phyloP scores from a whole-genome alignment of 2,113 vertebrate species.

The Archilochus colubris region DNA sequence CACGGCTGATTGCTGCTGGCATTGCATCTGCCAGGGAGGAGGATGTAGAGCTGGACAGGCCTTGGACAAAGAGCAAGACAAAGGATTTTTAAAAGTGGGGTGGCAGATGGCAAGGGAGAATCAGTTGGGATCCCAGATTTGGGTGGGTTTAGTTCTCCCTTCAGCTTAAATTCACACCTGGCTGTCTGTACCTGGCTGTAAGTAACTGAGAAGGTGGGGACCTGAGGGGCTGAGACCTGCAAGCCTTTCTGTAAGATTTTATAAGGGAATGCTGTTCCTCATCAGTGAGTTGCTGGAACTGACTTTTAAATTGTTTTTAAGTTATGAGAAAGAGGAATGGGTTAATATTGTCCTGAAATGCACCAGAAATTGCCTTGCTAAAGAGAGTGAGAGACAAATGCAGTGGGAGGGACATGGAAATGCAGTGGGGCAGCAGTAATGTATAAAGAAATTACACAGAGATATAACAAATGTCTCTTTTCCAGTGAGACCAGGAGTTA shows the following conservation, averaged over 20 bases:
- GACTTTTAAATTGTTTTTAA: conserved; percentile 18
- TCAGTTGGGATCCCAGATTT: not conserved
- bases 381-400: conserved; percentile 57
- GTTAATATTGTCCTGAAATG: conserved; percentile 74
- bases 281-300: not conserved
- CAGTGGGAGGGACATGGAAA: conserved; percentile 70
- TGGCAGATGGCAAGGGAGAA: not conserved
- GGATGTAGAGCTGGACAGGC: not conserved
- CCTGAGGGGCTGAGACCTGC: not conserved
- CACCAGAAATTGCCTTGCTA: conserved; percentile 66
- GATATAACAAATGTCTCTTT: conserved; percentile 60
- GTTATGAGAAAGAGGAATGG: conserved; percentile 37
- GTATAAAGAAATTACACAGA: conserved; percentile 63
- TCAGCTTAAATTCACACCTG: conserved; percentile 17
- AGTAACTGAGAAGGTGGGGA: not conserved
- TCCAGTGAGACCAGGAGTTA: conserved; percentile 49
- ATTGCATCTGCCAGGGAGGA: not conserved
- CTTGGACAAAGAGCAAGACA: not conserved
- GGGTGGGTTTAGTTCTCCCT: not conserved
- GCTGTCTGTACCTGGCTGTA: not conserved
- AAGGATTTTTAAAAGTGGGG: not conserved
- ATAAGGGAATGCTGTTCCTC: not conserved
- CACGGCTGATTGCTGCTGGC: not conserved
- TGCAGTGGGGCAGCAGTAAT: conserved; percentile 67
- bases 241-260: not conserved